Percentiles rank a stretch among this genome's conserved stretches.
These are phyloP conservation scores for Lithophane leautieri DNA, from an alignment of 2,888 invertebrate species.

Conservation along the genomic window DNA sequence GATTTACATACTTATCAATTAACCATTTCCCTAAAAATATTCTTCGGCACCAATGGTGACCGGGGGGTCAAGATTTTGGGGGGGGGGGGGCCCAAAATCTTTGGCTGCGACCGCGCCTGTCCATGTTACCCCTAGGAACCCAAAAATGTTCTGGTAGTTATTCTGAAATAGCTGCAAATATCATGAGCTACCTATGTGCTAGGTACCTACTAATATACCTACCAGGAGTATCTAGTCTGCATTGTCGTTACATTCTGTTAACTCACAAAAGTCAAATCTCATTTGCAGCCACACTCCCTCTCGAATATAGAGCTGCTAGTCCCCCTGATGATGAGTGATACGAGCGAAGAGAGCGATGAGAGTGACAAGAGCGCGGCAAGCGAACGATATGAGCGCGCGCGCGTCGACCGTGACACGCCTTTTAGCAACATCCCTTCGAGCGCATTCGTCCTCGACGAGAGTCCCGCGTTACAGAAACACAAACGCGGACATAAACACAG, in stretches of 20 bases:
- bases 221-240: not conserved
- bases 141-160: not conserved
- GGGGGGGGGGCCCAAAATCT: no score
- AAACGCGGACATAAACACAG: constrained; percentile 26
- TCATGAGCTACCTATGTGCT: not conserved
- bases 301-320: constrained; percentile 62
- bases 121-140: no score
- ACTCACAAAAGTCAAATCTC: not conserved
- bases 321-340: constrained; percentile 38
- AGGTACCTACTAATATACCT: not conserved
- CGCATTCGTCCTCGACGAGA: constrained; percentile 59
- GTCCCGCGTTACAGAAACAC: not conserved
- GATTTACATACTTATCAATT: no score
- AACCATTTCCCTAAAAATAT: no score
- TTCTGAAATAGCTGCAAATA: not conserved
- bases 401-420: constrained; percentile 30
- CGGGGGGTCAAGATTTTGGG: no score
- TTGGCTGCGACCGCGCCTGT: no score
- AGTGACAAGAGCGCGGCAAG: not conserved
- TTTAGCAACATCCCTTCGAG: constrained; percentile 65
- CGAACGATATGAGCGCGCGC: constrained; percentile 25
- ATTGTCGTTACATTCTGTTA: not conserved
- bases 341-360: not conserved
- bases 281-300: constrained; percentile 33
- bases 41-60: no score